A percentile compares a stretch with the other conserved stretches of the same genome.
phyloP scores from a whole-genome alignment of 2,888 invertebrate genomes.

The Gortyna flavago region DNA sequence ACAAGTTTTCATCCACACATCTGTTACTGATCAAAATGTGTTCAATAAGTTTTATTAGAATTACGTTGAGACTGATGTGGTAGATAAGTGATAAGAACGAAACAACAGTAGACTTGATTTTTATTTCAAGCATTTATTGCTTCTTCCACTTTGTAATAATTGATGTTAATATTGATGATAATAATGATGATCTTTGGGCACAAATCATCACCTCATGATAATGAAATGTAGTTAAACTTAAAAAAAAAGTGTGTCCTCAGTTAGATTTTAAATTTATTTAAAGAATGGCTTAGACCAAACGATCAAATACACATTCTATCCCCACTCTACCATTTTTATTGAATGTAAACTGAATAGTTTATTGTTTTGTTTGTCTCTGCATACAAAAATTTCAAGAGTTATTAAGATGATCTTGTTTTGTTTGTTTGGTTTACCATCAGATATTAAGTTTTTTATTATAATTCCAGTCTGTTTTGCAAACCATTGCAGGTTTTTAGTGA shows the following conservation, averaged over 20 bases:
- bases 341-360: not conserved
- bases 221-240: not conserved
- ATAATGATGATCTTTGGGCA: not conserved
- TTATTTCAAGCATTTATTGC: not conserved
- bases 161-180: not conserved
- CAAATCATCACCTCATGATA: not conserved
- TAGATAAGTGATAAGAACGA: not conserved
- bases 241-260: not conserved
- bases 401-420: not conserved
- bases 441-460: not conserved
- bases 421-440: not conserved
- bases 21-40: not conserved
- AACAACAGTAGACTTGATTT: not conserved
- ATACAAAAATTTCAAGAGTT: not conserved
- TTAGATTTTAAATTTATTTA: no score
- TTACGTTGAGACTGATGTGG: not conserved
- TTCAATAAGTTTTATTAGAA: not conserved
- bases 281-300: not conserved
- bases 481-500: not conserved
- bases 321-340: not conserved
- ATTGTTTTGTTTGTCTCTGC: not conserved
- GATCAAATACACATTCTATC: not conserved
- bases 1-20: not conserved
- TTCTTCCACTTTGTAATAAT: not conserved
- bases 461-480: not conserved